A percentile compares a stretch with the other conserved stretches of the same genome.
These are phyloP conservation scores for Tanaodytes sp. DNA, from an alignment of 2,888 invertebrate genomes.

Conservation along the genomic window DNA sequence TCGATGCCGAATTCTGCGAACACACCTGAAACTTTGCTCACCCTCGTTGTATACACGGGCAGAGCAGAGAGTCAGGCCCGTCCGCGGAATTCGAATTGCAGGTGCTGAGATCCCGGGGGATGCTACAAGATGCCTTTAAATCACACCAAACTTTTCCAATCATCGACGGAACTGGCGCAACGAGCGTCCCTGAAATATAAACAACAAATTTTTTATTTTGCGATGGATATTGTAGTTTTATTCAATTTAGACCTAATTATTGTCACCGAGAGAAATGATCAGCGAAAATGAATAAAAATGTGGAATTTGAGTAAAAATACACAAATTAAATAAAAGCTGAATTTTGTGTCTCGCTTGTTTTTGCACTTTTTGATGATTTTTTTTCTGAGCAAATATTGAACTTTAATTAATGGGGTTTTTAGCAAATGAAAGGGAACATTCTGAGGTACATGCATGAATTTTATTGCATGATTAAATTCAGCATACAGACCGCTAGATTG, in stretches of 20 bases:
- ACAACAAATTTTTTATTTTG: slow-evolving; percentile 16
- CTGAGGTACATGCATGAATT: too few species aligned
- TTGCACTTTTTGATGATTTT: too few species aligned
- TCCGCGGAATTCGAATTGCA: slow-evolving; percentile 71
- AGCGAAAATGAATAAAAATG: neutral
- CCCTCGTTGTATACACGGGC: slow-evolving; percentile 80
- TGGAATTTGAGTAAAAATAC: too few species aligned
- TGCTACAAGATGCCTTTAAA: slow-evolving; percentile 23
- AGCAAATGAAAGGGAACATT: too few species aligned
- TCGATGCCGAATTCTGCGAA: slow-evolving; percentile 69
- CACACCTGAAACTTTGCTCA: slow-evolving; percentile 94
- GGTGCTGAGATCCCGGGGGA: slow-evolving; percentile 9
- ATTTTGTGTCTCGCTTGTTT: too few species aligned
- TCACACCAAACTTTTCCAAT: slow-evolving; percentile 50
- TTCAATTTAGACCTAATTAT: neutral
- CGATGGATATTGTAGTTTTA: neutral
- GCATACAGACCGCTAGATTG: too few species aligned
- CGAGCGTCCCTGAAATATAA: slow-evolving; percentile 31
- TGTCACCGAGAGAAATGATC: neutral
- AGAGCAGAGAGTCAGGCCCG: slow-evolving; percentile 89
- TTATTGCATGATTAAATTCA: too few species aligned
- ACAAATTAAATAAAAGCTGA: too few species aligned
- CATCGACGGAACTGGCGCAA: slow-evolving; percentile 33
- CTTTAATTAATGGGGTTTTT: too few species aligned
- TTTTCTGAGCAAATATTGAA: too few species aligned